Percentiles rank a stretch among this genome's conserved stretches.
phyloP scores from a whole-genome alignment of 2,797 vertebrate species.

The Acrossocheilus fasciatus region DNA sequence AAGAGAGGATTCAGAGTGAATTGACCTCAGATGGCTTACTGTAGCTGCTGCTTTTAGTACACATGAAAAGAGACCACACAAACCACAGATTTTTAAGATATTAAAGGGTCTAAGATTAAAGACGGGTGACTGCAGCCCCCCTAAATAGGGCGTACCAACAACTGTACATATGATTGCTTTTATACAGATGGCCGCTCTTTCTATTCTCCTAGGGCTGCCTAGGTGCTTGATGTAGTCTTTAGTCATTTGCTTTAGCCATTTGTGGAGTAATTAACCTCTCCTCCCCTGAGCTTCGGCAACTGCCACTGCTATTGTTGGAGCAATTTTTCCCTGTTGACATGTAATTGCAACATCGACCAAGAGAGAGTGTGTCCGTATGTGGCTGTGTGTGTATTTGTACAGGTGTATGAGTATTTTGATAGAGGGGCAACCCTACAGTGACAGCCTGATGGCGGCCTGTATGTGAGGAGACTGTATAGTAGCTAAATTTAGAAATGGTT shows the following conservation, averaged over 20 bases:
- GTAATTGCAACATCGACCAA: constrained; percentile 42
- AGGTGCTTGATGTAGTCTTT: constrained; percentile 36
- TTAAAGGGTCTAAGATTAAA: constrained; percentile 1
- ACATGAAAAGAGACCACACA: neutral
- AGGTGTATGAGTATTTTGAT: constrained; percentile 58
- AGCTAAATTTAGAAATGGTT: constrained; percentile 61
- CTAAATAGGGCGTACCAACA: neutral
- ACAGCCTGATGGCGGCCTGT: constrained; percentile 53
- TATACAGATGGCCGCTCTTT: constrained; percentile 9
- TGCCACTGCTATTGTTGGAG: constrained; percentile 34
- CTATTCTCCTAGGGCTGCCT: constrained; percentile 26
- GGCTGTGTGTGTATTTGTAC: constrained; percentile 38
- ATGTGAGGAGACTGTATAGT: constrained; percentile 59
- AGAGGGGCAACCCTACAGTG: constrained; percentile 62
- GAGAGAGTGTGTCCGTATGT: neutral
- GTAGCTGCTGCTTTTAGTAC: neutral
- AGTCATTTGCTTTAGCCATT: constrained; percentile 50
- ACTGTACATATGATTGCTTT: neutral
- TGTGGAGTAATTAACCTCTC: constrained; percentile 51
- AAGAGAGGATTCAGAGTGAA: constrained; percentile 1
- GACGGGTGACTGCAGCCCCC: neutral
- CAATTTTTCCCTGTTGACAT: constrained; percentile 53
- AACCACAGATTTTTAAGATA: neutral
- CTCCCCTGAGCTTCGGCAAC: constrained; percentile 38
- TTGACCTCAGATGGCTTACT: constrained; percentile 9